Base-by-base conservation (phyloP, 2,888 invertebrate species). In the Craniophora ligustri region DNA sequence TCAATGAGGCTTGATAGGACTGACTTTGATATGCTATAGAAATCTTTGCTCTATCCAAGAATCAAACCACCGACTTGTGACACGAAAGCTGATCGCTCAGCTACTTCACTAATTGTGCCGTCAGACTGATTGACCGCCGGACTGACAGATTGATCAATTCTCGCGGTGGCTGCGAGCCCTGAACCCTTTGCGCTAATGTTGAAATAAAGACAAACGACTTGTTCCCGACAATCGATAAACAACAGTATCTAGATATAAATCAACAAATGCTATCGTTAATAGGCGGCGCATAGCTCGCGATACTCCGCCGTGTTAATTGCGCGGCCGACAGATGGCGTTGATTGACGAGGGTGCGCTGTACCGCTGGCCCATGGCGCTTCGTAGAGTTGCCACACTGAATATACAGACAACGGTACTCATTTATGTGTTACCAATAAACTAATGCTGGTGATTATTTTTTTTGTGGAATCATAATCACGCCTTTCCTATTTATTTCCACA, bases 341-440 rank as follows among this genome's bases (percentile, higher is more conserved):
- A 72, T 71, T 72, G 75, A 75, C 72, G 61, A 67, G 72, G 75
- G 75, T 71, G 45, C 44, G 11, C 18, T 19, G 19, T 1, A 5
- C 4, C 6, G 26, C 26, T n/a, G n/a, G n/a, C 14, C 21, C 21
- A 7, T 6, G 19, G 35, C 14, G 13, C 19, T 13, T 3, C 36
- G 11, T 4, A 11, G 14, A 3, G n/a, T 1, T n/a, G 3, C n/a
- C 26, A 14, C 1, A 21, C 10, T 5, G 7, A 6, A 11, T 11
- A 4, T 23, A 2, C 10, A 23, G 36, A 38, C 21, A 21, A 38
- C 36, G 36, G 5, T 14, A 36, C 35, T 14, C 21, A 21, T 38
- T 14, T 23, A 21, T 23, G 36, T 21, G n/a, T n/a, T n/a, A n/a
- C 1, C 26, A n/a, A 26, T n/a, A n/a, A 26, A 26, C 10, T 26